Conservation (phyloP, 1,140 invertebrate genomes). For the Procambarus virginalis region DNA sequence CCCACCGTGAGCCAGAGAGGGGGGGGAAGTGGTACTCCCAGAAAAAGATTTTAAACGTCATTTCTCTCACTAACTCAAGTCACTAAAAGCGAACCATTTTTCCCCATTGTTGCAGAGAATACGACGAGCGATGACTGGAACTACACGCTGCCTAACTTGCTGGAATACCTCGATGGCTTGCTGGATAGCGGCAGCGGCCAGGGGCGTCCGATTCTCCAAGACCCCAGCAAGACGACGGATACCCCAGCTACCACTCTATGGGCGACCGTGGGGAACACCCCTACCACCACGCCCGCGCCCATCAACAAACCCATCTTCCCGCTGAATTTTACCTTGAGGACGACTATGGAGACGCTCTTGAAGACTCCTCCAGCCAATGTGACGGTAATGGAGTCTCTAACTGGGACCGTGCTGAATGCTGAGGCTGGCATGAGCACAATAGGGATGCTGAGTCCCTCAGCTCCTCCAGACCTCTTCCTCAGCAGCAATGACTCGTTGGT, state of each 20-base stretch:
- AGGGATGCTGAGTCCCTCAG: not conserved
- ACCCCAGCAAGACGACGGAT: constrained; percentile 39
- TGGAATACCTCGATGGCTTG: constrained; percentile 32
- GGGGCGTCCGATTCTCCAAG: constrained; percentile 33
- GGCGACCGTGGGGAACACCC: not conserved
- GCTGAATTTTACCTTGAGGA: constrained; percentile 42
- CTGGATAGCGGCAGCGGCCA: constrained; percentile 11
- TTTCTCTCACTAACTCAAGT: not conserved
- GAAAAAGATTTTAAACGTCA: not conserved
- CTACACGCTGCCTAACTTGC: constrained; percentile 46
- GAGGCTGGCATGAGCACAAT: not conserved
- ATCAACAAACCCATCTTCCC: constrained; percentile 55
- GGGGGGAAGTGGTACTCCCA: not conserved
- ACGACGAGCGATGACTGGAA: constrained; percentile 56
- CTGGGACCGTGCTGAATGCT: not conserved
- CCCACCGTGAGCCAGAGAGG: not conserved
- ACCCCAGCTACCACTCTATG: constrained; percentile 30
- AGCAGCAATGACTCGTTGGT: constrained; percentile 44
- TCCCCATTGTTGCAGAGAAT: constrained; percentile 22
- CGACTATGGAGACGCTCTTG: constrained; percentile 24
- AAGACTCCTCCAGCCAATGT: not conserved
- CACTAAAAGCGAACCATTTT: not conserved
- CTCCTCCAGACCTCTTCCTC: constrained; percentile 4
- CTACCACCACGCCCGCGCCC: constrained; percentile 9
- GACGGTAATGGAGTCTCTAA: constrained; percentile 29